phyloP scores from a whole-genome alignment of 2,113 vertebrate genomes.

The Rallus limicola region DNA sequence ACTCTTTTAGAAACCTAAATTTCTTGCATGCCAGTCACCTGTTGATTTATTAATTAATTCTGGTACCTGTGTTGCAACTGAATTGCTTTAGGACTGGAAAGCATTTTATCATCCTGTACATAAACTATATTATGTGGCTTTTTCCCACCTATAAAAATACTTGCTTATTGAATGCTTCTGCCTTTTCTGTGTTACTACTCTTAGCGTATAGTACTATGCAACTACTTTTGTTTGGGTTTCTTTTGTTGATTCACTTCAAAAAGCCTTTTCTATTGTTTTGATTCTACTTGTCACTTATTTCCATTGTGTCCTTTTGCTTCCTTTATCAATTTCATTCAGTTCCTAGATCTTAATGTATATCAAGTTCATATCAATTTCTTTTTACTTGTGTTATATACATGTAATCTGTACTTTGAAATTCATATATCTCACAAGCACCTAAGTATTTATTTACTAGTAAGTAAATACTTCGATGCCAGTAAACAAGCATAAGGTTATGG shows the following conservation, averaged over 20 bases:
- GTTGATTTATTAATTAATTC: neutral
- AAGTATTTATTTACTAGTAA: no score
- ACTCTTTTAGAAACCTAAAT: neutral
- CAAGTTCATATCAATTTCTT: neutral
- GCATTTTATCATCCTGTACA: neutral
- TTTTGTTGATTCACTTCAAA: neutral
- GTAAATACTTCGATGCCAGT: no score
- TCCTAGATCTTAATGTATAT: neutral
- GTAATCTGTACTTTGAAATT: neutral
- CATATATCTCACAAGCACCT: neutral
- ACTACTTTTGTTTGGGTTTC: neutral
- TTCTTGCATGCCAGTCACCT: neutral
- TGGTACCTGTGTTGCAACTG: neutral
- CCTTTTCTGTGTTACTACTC: neutral
- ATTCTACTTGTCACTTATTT: neutral
- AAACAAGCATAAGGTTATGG: neutral
- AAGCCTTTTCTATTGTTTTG: neutral
- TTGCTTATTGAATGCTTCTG: neutral
- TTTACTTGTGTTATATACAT: neutral
- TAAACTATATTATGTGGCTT: neutral
- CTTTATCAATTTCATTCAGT: neutral
- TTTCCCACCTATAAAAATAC: neutral
- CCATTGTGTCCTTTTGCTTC: neutral
- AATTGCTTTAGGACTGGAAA: neutral
- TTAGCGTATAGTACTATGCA: neutral